These are phyloP conservation scores for Rhorus exstirpatorius DNA, from an alignment of 2,888 invertebrate genomes.

Conservation along the genomic window DNA sequence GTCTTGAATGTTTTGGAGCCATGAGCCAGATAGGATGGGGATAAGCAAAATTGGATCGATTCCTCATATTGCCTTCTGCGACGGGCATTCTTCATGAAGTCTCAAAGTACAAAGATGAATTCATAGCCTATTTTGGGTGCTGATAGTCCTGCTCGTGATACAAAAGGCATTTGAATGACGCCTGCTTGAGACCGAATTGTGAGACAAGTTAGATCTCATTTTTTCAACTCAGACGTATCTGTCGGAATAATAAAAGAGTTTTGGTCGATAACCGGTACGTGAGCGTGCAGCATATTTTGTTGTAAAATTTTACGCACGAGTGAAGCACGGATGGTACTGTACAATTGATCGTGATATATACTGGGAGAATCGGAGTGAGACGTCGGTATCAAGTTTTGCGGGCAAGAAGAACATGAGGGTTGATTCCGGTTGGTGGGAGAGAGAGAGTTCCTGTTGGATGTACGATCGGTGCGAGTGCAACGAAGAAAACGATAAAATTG, in stretches of 20 bases:
- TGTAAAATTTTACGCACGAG: not conserved
- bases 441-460: not conserved
- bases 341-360: slow-evolving; percentile 51
- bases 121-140: too few relatives aligned
- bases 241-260: not conserved
- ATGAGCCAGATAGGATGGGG: too few relatives aligned
- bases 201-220: not conserved
- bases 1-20: too few relatives aligned
- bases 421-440: not conserved
- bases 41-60: too few relatives aligned
- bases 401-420: slow-evolving; percentile 12
- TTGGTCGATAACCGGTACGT: not conserved
- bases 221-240: not conserved
- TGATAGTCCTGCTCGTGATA: too few relatives aligned
- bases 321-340: slow-evolving; percentile 7
- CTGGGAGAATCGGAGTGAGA: slow-evolving; percentile 44
- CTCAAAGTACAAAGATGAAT: too few relatives aligned
- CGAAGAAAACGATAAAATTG: slow-evolving; percentile 40
- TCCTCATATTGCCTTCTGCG: too few relatives aligned
- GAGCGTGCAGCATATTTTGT: not conserved
- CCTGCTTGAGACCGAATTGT: too few relatives aligned
- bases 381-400: slow-evolving; percentile 5
- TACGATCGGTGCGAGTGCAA: slow-evolving; percentile 1
- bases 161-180: too few relatives aligned
- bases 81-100: too few relatives aligned